Evolutionary conservation across 2,797 vertebrate species (phyloP), one percentile per base, ranked within the genome.

Genomic region (Gorsachius magnificus): DNA sequence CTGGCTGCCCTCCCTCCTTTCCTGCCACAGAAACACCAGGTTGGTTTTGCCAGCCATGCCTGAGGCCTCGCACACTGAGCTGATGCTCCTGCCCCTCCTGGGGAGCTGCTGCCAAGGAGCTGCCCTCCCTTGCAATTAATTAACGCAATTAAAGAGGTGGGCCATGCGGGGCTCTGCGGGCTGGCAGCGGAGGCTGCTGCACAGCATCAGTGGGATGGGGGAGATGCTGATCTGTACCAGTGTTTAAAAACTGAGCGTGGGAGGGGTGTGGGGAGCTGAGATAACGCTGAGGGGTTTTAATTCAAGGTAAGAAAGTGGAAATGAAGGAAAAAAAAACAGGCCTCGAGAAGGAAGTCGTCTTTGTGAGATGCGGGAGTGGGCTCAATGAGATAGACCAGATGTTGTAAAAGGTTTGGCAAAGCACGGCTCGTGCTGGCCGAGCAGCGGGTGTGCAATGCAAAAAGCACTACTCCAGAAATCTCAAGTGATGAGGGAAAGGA

Each of bases 91-190:
- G 60, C 1, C 6, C 54, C 80, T 91, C 85, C 83, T 24, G 65
- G 81, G 90, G 80, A 72, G 69, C 76, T 78, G 85, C 90, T 86
- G 72, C 85, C 0, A 4, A 57, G 77, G 85, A 91, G 72, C 70
- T 92, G 78, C 89, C 71, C 69, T 95, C 82, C 79, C 72, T 71
- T 74, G 43, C 87, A 78, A 65, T 96, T 96, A 94, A 95, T 95
- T 91, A 95, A 95, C 0, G 2, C 72, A 91, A 71, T 94, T 91
- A 94, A 84, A 72, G 71, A 74, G 56, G 48, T 87, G 90, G 87
- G 93, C 82, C 3, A 6, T 3, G 5, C 1, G 3, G n/a, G 91
- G 78, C 83, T 92, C 56, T 57, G 63, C 13, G 2, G 35, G 45
- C 54, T 53, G 72, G 66, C 2, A 0, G 60, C 0, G 10, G 35